Percentiles rank a stretch among this genome's conserved stretches.
Evolutionary conservation across 2,113 vertebrate species (phyloP).

Genomic region (Chaenocephalus aceratus): DNA sequence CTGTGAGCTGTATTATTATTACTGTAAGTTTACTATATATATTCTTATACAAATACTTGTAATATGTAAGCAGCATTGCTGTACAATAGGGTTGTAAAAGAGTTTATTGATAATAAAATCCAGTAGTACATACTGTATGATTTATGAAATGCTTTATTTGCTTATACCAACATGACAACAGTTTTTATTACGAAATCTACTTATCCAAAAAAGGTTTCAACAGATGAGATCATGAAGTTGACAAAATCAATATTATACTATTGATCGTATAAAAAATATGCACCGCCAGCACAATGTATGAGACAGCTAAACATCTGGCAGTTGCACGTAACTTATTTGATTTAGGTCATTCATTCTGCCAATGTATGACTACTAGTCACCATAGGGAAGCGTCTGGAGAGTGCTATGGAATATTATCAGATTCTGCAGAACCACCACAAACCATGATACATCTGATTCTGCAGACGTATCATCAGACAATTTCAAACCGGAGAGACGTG

Average conservation of each 20-base stretch:
- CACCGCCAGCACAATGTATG: not conserved
- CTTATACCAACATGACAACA: not conserved
- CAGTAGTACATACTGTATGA: slow-evolving; percentile 30
- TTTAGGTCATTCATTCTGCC: not conserved
- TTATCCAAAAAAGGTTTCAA: slow-evolving; percentile 6
- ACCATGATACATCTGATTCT: not conserved
- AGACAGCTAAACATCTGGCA: not conserved
- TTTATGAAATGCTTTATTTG: slow-evolving; percentile 48
- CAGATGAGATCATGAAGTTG: not conserved
- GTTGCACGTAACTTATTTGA: not conserved
- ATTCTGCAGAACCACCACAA: too few relatives aligned
- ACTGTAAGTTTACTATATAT: slow-evolving; percentile 10
- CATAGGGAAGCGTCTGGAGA: not conserved
- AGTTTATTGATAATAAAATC: slow-evolving; percentile 71
- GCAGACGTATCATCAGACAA: not conserved
- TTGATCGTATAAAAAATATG: not conserved
- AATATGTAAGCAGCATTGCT: slow-evolving; percentile 33
- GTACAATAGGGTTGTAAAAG: slow-evolving; percentile 23
- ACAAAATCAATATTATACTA: not conserved
- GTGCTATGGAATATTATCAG: not conserved
- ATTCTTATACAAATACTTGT: slow-evolving; percentile 8
- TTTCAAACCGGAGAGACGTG: too few relatives aligned
- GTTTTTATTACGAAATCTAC: not conserved
- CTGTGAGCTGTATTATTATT: not conserved
- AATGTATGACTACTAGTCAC: not conserved